Conservation (phyloP, 2,797 vertebrate genomes). For the Philypnodon macrostomus region DNA sequence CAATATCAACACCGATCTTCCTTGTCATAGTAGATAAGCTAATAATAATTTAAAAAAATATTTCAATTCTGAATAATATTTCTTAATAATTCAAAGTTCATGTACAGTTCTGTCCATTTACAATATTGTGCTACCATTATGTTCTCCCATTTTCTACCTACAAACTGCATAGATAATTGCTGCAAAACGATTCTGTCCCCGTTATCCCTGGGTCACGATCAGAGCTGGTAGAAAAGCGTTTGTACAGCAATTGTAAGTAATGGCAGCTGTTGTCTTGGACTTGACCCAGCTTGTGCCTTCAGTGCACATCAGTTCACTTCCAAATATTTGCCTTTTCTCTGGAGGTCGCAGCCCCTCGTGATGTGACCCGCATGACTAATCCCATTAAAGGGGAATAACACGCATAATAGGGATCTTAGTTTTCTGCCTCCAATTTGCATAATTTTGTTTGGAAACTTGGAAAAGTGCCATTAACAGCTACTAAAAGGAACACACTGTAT, state of each 20-base stretch:
- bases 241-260: constrained; percentile 31
- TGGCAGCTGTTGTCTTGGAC: constrained; percentile 25
- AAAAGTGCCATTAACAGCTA: constrained; percentile 72
- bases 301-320: constrained; percentile 65
- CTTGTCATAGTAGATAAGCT: too few relatives aligned
- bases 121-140: background rate
- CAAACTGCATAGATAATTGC: background rate
- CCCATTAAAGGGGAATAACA: constrained; percentile 71
- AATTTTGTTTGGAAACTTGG: constrained; percentile 77
- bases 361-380: constrained; percentile 78
- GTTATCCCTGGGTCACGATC: constrained; percentile 3
- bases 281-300: constrained; percentile 44
- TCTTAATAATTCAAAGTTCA: too few relatives aligned
- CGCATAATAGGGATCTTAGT: constrained; percentile 64
- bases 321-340: constrained; percentile 71
- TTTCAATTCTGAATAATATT: too few relatives aligned
- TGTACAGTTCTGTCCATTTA: too few relatives aligned
- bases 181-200: background rate
- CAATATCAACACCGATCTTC: too few relatives aligned
- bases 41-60: too few relatives aligned
- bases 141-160: background rate
- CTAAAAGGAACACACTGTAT: constrained; percentile 48
- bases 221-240: constrained; percentile 1
- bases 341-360: constrained; percentile 62
- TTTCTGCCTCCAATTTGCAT: constrained; percentile 70